Evolutionary conservation across 2,888 invertebrate genomes (phyloP), one percentile per base, ranked within the genome.

Genomic region (Scaptomyza cyrtandrae): DNA sequence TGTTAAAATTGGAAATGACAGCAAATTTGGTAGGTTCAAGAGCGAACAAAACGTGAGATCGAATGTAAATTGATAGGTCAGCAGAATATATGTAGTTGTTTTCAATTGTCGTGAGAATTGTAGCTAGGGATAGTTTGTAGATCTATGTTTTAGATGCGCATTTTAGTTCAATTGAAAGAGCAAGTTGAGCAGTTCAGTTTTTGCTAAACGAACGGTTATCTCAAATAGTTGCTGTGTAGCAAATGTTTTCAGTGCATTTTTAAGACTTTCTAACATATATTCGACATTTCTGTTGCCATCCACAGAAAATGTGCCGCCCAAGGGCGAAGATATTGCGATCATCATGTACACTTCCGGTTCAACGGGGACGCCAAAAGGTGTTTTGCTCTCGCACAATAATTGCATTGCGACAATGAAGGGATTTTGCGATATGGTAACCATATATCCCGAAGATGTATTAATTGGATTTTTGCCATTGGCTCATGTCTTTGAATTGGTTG

Each of bases 271-370:
- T 33, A 33, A 33, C 3, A 33, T 6, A 10, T 9, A 10, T 6
- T 29, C 7, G 1, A 29, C 33, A 9, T 10, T 33, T 33, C 9
- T 29, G 7, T 29, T 33, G 6, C 33, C 10, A 10, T 33, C 10
- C 24, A 29, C 62, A 95, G 95, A 94, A 80, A 90, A 92, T 19
- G 93, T 93, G 5, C 93, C 94, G 6, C 97, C 98, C 1, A 92
- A 92, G 6, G 92, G 95, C 6, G 93, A 94, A 13, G 99, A 99
- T 92, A 95, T 96, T 5, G 99, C 99, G 52, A 97, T 99, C 86
- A 96, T 99, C 44, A 99, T 99, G 99, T 99, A 99, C 93, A 99
- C 99, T 2, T 98, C 98, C 81, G 99, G 99, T 6, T 98, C 98
- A 0, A 99, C 99, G 4, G 99, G 98, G 56, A 95, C 96, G 66